These are phyloP conservation scores for Pristionchus mayeri DNA, from an alignment of 2,888 invertebrate species.

Conservation along the genomic window DNA sequence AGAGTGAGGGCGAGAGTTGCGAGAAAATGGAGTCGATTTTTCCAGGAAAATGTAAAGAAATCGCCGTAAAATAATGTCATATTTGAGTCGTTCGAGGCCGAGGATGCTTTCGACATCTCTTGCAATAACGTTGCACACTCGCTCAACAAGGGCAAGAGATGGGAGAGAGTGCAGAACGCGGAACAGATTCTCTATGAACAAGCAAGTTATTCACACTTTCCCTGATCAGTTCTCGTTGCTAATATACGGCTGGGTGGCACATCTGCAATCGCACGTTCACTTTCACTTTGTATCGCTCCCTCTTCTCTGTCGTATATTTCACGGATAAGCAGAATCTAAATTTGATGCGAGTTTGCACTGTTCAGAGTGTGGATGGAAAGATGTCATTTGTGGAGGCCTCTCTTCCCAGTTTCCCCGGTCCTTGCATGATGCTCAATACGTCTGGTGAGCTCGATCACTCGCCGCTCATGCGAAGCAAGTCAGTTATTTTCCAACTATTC, in stretches of 20 bases:
- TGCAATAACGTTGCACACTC: constrained; percentile 3
- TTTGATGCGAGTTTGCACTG: not conserved
- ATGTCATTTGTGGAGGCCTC: not conserved
- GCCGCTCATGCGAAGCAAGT: not conserved
- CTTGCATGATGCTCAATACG: not conserved
- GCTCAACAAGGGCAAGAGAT: constrained; percentile 18
- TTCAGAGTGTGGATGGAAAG: not conserved
- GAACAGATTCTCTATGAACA: not conserved
- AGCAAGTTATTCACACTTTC: not conserved
- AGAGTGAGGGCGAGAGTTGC: no score
- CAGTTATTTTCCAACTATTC: not conserved
- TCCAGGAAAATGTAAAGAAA: not conserved
- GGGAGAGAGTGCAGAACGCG: not conserved
- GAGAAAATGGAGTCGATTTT: not conserved
- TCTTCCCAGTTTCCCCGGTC: not conserved
- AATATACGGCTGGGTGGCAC: no score
- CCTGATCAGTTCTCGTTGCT: not conserved
- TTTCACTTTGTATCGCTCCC: not conserved
- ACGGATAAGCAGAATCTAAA: no score
- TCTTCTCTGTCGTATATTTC: not conserved
- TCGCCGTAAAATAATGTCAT: no score
- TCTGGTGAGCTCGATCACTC: not conserved
- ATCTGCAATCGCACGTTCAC: no score
- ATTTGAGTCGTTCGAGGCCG: constrained; percentile 15
- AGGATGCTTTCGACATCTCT: not conserved